phyloP scores from a whole-genome alignment of 1,140 invertebrate genomes.

The Maniola jurtina region DNA sequence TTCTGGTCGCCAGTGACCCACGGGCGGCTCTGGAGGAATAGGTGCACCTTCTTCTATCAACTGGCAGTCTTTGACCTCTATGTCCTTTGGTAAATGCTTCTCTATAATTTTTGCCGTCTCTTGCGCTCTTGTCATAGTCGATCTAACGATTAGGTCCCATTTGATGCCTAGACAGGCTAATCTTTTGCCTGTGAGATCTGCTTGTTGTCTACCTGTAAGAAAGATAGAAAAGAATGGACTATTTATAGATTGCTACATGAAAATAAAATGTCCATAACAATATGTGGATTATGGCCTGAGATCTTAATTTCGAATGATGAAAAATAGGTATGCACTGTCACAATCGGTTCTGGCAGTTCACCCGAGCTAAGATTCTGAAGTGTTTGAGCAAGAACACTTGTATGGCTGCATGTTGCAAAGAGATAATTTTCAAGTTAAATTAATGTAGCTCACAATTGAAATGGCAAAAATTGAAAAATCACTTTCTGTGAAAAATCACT shows the following conservation, averaged over 20 bases:
- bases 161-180: conserved; percentile 87
- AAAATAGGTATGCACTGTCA: no score
- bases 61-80: conserved; percentile 82
- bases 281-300: no score
- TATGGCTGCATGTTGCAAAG: no score
- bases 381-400: no score
- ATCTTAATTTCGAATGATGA: no score
- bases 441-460: no score
- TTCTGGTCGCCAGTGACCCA: conserved; percentile 90
- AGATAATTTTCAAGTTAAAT: no score
- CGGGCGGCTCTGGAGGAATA: conserved; percentile 95
- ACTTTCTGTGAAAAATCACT: no score
- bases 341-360: no score
- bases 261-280: not conserved
- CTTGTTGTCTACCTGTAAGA: conserved; percentile 87
- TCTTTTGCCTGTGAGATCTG: conserved; percentile 88
- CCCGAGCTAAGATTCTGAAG: no score
- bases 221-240: not conserved
- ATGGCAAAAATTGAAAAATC: no score
- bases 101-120: conserved; percentile 94
- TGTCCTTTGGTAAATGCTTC: conserved; percentile 80
- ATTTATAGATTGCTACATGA: not conserved
- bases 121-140: conserved; percentile 95
- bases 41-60: conserved; percentile 97
- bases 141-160: conserved; percentile 89